Percentiles rank a stretch among this genome's conserved stretches.
These are phyloP conservation scores for Muricea muricata DNA, from an alignment of 92 coral and sea anemone species.

Conservation along the genomic window DNA sequence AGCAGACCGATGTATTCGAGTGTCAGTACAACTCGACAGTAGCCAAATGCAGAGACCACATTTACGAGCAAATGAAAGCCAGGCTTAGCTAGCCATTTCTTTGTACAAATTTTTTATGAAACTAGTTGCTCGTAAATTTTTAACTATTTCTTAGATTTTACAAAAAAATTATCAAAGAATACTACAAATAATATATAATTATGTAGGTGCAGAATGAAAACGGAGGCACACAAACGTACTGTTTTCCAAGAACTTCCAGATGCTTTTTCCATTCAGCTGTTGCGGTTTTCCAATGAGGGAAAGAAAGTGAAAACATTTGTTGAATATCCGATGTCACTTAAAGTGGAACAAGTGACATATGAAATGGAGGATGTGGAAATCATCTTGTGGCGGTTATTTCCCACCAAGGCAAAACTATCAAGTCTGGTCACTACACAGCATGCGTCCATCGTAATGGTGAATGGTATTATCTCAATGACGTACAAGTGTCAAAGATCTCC, in stretches of 20 bases:
- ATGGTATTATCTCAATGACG: background rate
- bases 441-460: background rate
- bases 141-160: too few relatives aligned
- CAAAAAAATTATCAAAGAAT: too few relatives aligned
- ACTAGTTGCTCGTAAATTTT: too few relatives aligned
- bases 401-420: slow-evolving; percentile 3
- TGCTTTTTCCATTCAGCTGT: slow-evolving; percentile 5
- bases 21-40: too few relatives aligned
- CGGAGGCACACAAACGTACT: background rate
- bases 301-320: background rate
- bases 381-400: slow-evolving; percentile 27
- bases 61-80: too few relatives aligned
- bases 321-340: slow-evolving; percentile 9
- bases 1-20: too few relatives aligned
- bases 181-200: background rate
- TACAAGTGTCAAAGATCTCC: background rate
- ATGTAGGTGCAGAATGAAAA: background rate
- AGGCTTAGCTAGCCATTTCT: too few relatives aligned
- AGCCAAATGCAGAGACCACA: too few relatives aligned
- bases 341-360: background rate
- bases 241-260: slow-evolving; percentile 2
- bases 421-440: slow-evolving; percentile 19
- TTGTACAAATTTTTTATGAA: too few relatives aligned
- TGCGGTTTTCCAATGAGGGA: slow-evolving; percentile 19
- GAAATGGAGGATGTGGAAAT: slow-evolving; percentile 7